Evolutionary conservation across 2,888 invertebrate genomes (phyloP).

Genomic region (Hanleya hanleyi): DNA sequence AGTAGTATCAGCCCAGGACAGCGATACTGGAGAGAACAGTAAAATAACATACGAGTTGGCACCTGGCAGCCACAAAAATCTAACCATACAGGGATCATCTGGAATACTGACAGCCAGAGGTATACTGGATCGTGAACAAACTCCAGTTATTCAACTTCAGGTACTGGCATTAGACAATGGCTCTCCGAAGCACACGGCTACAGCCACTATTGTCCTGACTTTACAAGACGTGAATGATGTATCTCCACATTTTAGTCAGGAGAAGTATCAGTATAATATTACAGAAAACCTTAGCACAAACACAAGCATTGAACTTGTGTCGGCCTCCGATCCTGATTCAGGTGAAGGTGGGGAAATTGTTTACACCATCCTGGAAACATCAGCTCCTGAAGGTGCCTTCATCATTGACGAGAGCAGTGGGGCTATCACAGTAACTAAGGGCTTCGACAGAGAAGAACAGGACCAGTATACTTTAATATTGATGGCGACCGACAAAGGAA

Average conservation of each 20-base stretch:
- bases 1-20: slow-evolving; percentile 86
- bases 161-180: slow-evolving; percentile 26
- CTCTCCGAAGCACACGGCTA: slow-evolving; percentile 11
- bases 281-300: background rate
- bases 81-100: slow-evolving; percentile 2
- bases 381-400: background rate
- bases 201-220: slow-evolving; percentile 31
- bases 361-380: background rate
- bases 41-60: slow-evolving; percentile 78
- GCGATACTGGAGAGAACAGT: slow-evolving; percentile 89
- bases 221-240: slow-evolving; percentile 44
- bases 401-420: background rate
- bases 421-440: slow-evolving; percentile 43
- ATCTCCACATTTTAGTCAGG: slow-evolving; percentile 25
- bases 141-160: slow-evolving; percentile 14
- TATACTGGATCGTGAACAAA: slow-evolving; percentile 38
- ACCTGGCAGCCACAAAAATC: background rate
- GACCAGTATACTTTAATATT: slow-evolving; percentile 50
- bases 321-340: background rate
- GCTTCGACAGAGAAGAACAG: slow-evolving; percentile 52
- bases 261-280: background rate
- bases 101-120: slow-evolving; percentile 30
- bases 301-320: background rate
- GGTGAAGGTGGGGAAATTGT: background rate
- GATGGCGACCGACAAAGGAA: slow-evolving; percentile 49